Evolutionary conservation across 2,797 vertebrate genomes (phyloP).

Genomic region (Schizopygopsis malacanthus): DNA sequence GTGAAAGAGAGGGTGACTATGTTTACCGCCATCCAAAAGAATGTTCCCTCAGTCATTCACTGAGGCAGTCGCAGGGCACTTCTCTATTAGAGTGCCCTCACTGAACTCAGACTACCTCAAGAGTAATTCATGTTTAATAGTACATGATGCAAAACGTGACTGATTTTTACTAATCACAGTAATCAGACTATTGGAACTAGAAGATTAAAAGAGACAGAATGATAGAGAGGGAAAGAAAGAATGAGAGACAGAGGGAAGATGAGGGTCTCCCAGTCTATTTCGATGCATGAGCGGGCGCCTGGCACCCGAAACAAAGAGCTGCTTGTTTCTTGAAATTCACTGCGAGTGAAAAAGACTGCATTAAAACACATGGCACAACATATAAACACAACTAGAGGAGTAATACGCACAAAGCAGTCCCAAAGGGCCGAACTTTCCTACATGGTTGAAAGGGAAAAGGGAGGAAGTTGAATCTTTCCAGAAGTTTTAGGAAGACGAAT

Average conservation of each 20-base stretch:
- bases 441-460: neutral
- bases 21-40: slow-evolving; percentile 38
- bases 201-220: neutral
- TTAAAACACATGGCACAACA: slow-evolving; percentile 46
- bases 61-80: slow-evolving; percentile 34
- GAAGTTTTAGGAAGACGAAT: neutral
- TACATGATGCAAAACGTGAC: neutral
- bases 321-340: slow-evolving; percentile 51
- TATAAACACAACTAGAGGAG: slow-evolving; percentile 14
- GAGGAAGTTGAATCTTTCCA: neutral
- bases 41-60: slow-evolving; percentile 48
- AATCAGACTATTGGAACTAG: neutral
- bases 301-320: slow-evolving; percentile 59
- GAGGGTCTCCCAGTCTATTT: slow-evolving; percentile 27
- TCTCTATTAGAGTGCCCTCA: slow-evolving; percentile 12
- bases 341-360: slow-evolving; percentile 32
- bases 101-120: neutral
- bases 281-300: slow-evolving; percentile 20
- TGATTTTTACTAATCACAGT: neutral
- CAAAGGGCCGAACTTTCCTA: slow-evolving; percentile 26
- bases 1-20: slow-evolving; percentile 40
- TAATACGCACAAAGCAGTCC: neutral
- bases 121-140: neutral
- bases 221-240: neutral
- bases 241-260: slow-evolving; percentile 13